Evolutionary conservation across 2,797 vertebrate genomes (phyloP), one percentile per base, ranked within the genome.

Genomic region (Characodon lateralis): DNA sequence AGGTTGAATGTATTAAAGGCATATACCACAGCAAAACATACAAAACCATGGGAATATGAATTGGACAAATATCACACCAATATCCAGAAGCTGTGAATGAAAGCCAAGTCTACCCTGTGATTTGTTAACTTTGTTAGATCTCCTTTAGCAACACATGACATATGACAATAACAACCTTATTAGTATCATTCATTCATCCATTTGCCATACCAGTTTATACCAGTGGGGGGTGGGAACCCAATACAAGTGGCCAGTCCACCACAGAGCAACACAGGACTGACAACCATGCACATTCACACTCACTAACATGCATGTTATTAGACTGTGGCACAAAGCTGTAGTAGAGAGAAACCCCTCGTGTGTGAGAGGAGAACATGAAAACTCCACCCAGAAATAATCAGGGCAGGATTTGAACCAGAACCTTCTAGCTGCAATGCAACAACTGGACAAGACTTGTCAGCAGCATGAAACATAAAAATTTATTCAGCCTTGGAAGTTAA

Each of bases 1-100:
- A 70, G 41, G 9, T 2, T 48, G 10, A 69, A 43, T 43, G 20
- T 5, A 77, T 18, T 70, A 78, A 16, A 55, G 83, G 82, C 26
- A 46, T 35, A 12, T 20, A 14, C n/a, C 20, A 31, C 18, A 41
- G 12, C 35, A 20, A 43, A 13, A 20, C 22, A 24, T 3, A 68
- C 14, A 43, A 46, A 43, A 12, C 22, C 22, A 24, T 26, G n/a
- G 13, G 26, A 58, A 58, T 26, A 58, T 58, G n/a, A n/a, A 58
- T 58, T n/a, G 14, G 14, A 61, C 58, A 61, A 16, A 63, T 28
- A 63, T 63, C 16, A 31, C 14, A 31, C 10, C 59, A 7, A n/a
- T n/a, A 56, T n/a, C 14, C 55, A 10, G 58, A 28, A 61, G 26
- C 58, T 31, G 56, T 58, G 26, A 31, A 61, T 28, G 10, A 55